Evolutionary conservation across 2,888 invertebrate species (phyloP), one percentile per base, ranked within the genome.

Genomic region (Idaea straminata): DNA sequence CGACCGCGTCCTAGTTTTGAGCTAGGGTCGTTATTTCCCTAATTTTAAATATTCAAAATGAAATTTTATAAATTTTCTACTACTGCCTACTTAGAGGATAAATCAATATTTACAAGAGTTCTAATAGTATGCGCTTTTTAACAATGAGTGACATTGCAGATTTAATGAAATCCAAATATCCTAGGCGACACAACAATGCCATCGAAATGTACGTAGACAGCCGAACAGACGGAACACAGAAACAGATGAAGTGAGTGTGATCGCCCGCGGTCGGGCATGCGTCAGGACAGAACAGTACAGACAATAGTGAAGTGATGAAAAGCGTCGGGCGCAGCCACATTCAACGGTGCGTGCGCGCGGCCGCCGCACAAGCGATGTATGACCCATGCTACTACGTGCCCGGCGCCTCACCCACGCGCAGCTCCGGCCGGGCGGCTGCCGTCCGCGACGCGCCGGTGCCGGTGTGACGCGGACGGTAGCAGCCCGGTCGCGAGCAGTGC

Each of bases 291-390:
- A 83, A 87, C 91, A 91, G 91, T 83, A 91, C 91, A 91, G 89
- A 91, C 89, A 36, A 90, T 87, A 91, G 91, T 92, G 92, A 92
- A 91, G 90, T 89, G 89, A 92, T 92, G 92, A 91, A 83, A 92
- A 92, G 92, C 92, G 80, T 91, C 91, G 92, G 92, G 91, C 91
- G 89, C 92, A 92, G 92, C 91, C 92, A 92, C 92, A 92, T 91
- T 88, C 84, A 92, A 90, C 91, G 91, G 89, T 88, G 91, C 90
- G 91, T 87, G 90, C 89, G 89, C 88, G 87, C 90, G 91, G 91
- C 89, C 90, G 88, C 87, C 88, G 91, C 90, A 89, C 91, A 91
- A 91, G 91, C 91, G 86, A 91, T 90, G 89, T 89, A 89, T 91
- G 91, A 91, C 92, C 90, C 92, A 92, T 92, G 92, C 92, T 91